These are phyloP conservation scores for Chlamydotis undulata DNA, from an alignment of 2,113 vertebrate species.

Conservation along the genomic window DNA sequence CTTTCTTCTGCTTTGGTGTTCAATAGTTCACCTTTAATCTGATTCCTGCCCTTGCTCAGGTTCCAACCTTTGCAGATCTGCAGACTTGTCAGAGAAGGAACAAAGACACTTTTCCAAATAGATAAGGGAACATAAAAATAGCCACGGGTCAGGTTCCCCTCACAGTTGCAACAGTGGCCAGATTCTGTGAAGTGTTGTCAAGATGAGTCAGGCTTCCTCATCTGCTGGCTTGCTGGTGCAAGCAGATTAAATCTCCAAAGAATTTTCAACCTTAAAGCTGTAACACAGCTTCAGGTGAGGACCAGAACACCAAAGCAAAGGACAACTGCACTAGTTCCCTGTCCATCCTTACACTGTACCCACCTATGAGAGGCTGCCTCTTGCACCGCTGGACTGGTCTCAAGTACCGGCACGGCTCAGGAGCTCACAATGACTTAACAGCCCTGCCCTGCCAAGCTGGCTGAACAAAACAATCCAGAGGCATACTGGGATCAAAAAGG, in stretches of 20 bases:
- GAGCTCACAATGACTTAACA: neutral
- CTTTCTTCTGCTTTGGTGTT: neutral
- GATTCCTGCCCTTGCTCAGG: neutral
- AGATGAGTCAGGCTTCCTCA: neutral
- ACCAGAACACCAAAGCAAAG: neutral
- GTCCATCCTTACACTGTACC: neutral
- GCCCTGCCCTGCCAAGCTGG: too few species aligned
- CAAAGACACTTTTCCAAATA: neutral
- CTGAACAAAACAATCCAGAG: neutral
- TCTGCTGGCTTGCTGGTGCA: neutral
- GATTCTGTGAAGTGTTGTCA: neutral
- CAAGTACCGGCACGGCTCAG: accelerated
- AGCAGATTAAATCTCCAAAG: neutral
- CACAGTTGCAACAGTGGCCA: neutral
- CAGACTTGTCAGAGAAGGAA: slow-evolving; percentile 36
- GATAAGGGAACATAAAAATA: slow-evolving; percentile 7
- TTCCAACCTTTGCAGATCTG: neutral
- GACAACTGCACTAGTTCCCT: neutral
- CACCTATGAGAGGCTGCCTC: neutral
- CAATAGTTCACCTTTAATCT: slow-evolving; percentile 19
- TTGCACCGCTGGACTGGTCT: neutral
- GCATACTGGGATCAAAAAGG: neutral
- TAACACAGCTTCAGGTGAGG: neutral
- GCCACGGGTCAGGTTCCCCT: neutral
- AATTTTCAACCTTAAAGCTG: neutral